Percentiles rank a stretch among this genome's conserved stretches.
Conservation (phyloP, 2,797 vertebrate genomes). For the Sciurus vulgaris region DNA sequence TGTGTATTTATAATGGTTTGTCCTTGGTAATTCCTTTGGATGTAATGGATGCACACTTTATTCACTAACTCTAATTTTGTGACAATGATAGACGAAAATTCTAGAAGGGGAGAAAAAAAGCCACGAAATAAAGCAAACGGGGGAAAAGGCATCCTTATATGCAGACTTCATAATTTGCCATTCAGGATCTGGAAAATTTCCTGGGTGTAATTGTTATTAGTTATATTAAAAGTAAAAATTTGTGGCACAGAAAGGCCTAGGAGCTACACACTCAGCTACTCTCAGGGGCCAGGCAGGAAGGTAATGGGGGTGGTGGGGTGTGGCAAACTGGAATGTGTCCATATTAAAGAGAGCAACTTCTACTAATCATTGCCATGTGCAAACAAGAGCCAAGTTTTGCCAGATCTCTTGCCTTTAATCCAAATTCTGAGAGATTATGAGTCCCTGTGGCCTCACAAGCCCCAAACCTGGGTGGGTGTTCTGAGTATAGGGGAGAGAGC, state of each 20-base stretch:
- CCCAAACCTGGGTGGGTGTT: background rate
- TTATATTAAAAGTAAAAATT: conserved; percentile 32
- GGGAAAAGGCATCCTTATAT: background rate
- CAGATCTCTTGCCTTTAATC: conserved; percentile 27
- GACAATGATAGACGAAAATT: conserved; percentile 10
- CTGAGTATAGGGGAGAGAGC: background rate
- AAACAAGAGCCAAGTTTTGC: background rate
- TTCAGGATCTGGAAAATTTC: conserved; percentile 26
- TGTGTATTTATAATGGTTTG: conserved; percentile 1
- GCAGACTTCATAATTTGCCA: background rate
- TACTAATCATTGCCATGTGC: background rate
- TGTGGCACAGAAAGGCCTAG: background rate
- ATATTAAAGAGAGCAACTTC: background rate
- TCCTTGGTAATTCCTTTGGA: conserved; percentile 19
- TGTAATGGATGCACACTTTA: background rate
- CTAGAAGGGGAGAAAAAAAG: background rate
- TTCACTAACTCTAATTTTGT: conserved; percentile 2
- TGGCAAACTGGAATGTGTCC: background rate
- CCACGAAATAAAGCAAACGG: background rate
- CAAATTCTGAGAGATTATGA: background rate
- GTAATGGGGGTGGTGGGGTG: background rate
- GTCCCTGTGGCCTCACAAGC: background rate
- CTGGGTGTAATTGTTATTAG: background rate
- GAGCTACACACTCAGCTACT: background rate
- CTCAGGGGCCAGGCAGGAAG: background rate